Percentiles rank a stretch among this genome's conserved stretches.
Conservation (phyloP, 2,797 vertebrate species). For the Esox lucius region DNA sequence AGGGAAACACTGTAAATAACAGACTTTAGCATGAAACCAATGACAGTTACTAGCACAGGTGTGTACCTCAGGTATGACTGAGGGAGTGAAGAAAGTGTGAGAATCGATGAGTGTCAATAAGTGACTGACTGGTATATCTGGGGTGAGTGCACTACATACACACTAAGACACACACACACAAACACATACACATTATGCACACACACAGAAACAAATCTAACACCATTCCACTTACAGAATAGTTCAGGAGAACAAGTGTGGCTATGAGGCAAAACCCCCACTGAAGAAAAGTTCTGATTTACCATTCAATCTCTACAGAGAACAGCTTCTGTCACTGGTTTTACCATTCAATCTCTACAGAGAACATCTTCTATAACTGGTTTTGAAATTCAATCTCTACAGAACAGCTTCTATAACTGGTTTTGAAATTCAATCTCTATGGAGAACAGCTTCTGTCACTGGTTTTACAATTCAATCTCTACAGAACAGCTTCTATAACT, state of each 20-base stretch:
- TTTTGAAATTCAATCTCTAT: too few relatives aligned
- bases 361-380: too few relatives aligned
- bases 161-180: background rate
- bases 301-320: too few relatives aligned
- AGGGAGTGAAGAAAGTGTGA: background rate
- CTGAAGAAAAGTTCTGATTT: too few relatives aligned
- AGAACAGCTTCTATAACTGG: too few relatives aligned
- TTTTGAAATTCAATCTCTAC: too few relatives aligned
- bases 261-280: too few relatives aligned
- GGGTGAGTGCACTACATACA: background rate
- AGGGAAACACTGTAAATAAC: background rate
- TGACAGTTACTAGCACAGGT: background rate
- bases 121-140: conserved; percentile 10
- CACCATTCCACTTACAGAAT: background rate
- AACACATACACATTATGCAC: background rate
- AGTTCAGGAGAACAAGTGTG: background rate
- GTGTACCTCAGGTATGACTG: background rate
- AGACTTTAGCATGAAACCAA: background rate
- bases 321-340: too few relatives aligned
- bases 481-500: too few relatives aligned
- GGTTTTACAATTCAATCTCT: too few relatives aligned
- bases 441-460: too few relatives aligned
- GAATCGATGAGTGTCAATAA: background rate
- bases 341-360: too few relatives aligned
- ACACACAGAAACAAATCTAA: background rate